A percentile compares a stretch with the other conserved stretches of the same genome.
Evolutionary conservation across 2,113 vertebrate genomes (phyloP).

Genomic region (Gambusia affinis): DNA sequence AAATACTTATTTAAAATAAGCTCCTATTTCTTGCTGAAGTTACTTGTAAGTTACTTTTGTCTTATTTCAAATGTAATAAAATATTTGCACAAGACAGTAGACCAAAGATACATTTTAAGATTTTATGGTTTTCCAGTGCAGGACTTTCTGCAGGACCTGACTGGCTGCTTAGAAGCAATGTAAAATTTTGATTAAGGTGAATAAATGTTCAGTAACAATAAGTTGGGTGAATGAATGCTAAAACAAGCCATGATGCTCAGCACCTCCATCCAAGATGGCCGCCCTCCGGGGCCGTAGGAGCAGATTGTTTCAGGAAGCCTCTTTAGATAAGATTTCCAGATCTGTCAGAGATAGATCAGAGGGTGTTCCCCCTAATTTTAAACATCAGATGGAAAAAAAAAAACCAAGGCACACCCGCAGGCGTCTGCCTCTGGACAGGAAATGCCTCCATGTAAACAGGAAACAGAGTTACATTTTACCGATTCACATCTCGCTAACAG

Average conservation of each 20-base stretch:
- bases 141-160: too few relatives aligned
- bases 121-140: too few relatives aligned
- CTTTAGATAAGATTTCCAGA: constrained; percentile 29
- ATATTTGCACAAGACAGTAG: too few relatives aligned
- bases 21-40: too few relatives aligned
- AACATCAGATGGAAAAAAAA: constrained; percentile 44
- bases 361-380: constrained; percentile 17
- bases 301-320: not conserved
- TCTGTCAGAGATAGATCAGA: constrained; percentile 10
- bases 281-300: not conserved
- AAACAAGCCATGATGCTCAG: not conserved
- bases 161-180: too few relatives aligned
- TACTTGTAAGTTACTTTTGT: too few relatives aligned
- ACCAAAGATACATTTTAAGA: too few relatives aligned
- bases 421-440: constrained; percentile 58
- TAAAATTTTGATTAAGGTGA: not conserved
- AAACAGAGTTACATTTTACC: constrained; percentile 58
- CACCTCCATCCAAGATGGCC: not conserved
- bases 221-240: too few relatives aligned
- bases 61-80: too few relatives aligned
- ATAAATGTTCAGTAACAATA: too few relatives aligned
- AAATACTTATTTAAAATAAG: too few relatives aligned
- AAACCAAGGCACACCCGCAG: constrained; percentile 47
- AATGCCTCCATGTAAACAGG: constrained; percentile 70
- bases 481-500: constrained; percentile 22